Evolutionary conservation across 2,113 vertebrate genomes (phyloP).

Genomic region (Callaeas wilsoni): DNA sequence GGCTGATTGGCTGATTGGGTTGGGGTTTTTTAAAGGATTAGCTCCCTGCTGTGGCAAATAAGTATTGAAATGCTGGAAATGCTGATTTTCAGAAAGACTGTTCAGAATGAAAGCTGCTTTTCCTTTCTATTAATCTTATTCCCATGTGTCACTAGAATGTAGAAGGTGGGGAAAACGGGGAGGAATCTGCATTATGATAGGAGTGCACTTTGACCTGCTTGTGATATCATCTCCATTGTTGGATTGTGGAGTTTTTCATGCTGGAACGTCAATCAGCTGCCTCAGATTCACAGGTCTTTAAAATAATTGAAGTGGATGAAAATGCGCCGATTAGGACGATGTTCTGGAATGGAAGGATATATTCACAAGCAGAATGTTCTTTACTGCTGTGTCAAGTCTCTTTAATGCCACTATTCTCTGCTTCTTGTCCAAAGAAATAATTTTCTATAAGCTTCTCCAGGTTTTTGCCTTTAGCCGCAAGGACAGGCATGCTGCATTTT

Average conservation of each 20-base stretch:
- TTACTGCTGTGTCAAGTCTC: not conserved
- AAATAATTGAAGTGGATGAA: not conserved
- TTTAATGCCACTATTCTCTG: not conserved
- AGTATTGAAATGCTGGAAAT: constrained; percentile 49
- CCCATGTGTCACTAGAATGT: constrained; percentile 31
- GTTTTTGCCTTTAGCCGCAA: constrained; percentile 18
- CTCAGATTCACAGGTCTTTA: not conserved
- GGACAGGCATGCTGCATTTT: constrained; percentile 30
- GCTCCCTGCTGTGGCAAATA: constrained; percentile 51
- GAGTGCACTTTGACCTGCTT: constrained; percentile 14
- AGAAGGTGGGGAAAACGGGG: not conserved
- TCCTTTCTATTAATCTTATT: constrained; percentile 24
- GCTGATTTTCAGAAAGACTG: constrained; percentile 41
- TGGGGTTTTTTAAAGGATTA: constrained; percentile 45
- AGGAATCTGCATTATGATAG: constrained; percentile 24
- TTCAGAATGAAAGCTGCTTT: constrained; percentile 49
- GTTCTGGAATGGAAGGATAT: not conserved
- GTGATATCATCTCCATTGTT: not conserved
- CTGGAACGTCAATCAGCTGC: not conserved
- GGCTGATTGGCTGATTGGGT: not conserved
- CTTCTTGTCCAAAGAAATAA: constrained; percentile 17
- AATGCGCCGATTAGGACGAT: not conserved
- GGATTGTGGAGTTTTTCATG: not conserved
- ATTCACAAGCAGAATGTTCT: not conserved
- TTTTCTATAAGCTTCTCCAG: constrained; percentile 35